phyloP scores from a whole-genome alignment of 2,797 vertebrate species.

The Dryobates pubescens region DNA sequence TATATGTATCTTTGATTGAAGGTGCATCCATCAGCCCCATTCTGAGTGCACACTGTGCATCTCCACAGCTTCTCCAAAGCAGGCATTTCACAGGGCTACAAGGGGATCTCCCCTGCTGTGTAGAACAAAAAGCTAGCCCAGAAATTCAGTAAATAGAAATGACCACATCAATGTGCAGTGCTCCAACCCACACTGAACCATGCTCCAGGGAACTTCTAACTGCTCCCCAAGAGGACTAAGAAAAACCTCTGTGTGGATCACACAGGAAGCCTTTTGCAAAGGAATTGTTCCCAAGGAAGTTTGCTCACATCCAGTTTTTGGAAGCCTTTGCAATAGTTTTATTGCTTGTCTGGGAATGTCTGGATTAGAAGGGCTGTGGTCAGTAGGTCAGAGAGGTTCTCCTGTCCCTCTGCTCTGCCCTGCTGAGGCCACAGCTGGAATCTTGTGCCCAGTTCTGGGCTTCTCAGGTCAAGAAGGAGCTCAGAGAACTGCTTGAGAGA shows the following conservation, averaged over 20 bases:
- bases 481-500: too few species aligned
- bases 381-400: too few species aligned
- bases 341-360: not conserved
- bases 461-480: too few species aligned
- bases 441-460: too few species aligned
- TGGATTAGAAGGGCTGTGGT: too few species aligned
- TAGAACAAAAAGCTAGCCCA: not conserved
- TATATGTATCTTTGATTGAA: not conserved
- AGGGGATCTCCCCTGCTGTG: not conserved
- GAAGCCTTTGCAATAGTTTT: not conserved
- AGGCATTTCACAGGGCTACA: fast-evolving
- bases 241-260: not conserved
- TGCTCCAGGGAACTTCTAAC: not conserved
- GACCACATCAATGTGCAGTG: not conserved
- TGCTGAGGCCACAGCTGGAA: too few species aligned
- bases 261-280: not conserved
- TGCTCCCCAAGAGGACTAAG: not conserved
- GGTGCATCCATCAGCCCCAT: not conserved
- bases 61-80: not conserved
- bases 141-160: not conserved
- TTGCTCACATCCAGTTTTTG: not conserved
- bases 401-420: too few species aligned
- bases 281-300: not conserved
- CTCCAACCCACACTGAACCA: not conserved
- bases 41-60: not conserved